Conservation (phyloP, 2,888 invertebrate species). For the Aleiodes alternator region DNA sequence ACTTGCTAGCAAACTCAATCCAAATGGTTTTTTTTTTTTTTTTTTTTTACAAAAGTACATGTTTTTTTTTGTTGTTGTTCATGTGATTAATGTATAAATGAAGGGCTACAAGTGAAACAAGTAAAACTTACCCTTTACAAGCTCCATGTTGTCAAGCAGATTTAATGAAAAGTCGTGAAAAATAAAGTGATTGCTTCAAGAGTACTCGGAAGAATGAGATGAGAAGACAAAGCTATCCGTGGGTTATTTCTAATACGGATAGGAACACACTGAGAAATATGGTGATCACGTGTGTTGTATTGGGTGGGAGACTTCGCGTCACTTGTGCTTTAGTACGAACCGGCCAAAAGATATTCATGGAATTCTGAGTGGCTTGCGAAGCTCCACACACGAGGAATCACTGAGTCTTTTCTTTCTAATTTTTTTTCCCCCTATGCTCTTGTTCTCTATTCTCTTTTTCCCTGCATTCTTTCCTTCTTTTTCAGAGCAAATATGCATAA, state of each 20-base stretch:
- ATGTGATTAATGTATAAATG: too few species aligned
- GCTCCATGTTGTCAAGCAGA: slow-evolving; percentile 60
- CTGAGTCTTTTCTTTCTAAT: neutral
- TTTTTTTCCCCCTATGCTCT: neutral
- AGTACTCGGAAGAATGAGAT: slow-evolving; percentile 64
- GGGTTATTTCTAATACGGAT: slow-evolving; percentile 67
- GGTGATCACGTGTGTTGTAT: slow-evolving; percentile 46
- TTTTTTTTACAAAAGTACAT: too few species aligned
- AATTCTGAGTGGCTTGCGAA: slow-evolving; percentile 59
- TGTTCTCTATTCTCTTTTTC: too few species aligned
- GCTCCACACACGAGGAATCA: slow-evolving; percentile 35
- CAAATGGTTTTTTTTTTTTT: too few species aligned
- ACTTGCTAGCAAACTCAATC: neutral
- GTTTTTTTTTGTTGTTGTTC: too few species aligned
- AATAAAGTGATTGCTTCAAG: slow-evolving; percentile 55
- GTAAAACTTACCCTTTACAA: slow-evolving; percentile 65
- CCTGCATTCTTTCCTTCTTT: too few species aligned
- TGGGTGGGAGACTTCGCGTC: slow-evolving; percentile 27
- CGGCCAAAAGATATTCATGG: slow-evolving; percentile 63
- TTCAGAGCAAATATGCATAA: too few species aligned
- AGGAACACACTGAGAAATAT: slow-evolving; percentile 57
- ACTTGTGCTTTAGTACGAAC: neutral
- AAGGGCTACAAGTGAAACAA: neutral
- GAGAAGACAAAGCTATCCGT: slow-evolving; percentile 59
- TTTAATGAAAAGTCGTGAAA: slow-evolving; percentile 22